Evolutionary conservation across 2,888 invertebrate species (phyloP), one percentile per base, ranked within the genome.

Genomic region (Ormyrus thymus): DNA sequence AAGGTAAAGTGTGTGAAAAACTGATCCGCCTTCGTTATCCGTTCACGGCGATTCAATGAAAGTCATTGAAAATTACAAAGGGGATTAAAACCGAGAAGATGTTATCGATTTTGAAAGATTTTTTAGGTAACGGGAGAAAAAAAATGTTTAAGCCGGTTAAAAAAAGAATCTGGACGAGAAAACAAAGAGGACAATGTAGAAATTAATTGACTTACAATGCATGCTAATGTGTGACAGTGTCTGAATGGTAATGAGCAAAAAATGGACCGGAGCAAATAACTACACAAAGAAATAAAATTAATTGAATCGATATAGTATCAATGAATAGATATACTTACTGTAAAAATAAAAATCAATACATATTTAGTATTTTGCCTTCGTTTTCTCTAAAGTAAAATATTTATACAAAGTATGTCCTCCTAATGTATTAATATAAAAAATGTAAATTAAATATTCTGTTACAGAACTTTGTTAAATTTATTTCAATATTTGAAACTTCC

Each of bases 1-100:
- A 56, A 61, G 71, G 58, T 71, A 71, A 69, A 43, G n/a, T 53
- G 9, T 48, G 13, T 4, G n/a, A 13, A 58, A 11, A 43, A 55
- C 3, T 45, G 29, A 29, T 29, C 29, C 29, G 13, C 5, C 58
- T 55, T n/a, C 6, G 55, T 8, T 5, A 11, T 6, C 8, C 7
- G 8, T 7, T 58, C 29, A 6, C 15, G 7, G 8, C 15, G 8
- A 58, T 15, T 29, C 15, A 8, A 1, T 58, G 58, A 8, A 58
- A 15, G 13, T 56, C 29, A 58, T 55, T 13, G 11, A 6, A 29
- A 29, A 29, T 29, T 3, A 29, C 29, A 29, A 29, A 29, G 29
- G 29, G 29, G 29, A 29, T 29, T 29, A 29, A 29, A 29, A 29
- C 29, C 29, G 29, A 29, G 29, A 4, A 29, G 29, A 4, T 29